Base-by-base conservation (phyloP, 2,113 vertebrate species). In the Takifugu flavidus region DNA sequence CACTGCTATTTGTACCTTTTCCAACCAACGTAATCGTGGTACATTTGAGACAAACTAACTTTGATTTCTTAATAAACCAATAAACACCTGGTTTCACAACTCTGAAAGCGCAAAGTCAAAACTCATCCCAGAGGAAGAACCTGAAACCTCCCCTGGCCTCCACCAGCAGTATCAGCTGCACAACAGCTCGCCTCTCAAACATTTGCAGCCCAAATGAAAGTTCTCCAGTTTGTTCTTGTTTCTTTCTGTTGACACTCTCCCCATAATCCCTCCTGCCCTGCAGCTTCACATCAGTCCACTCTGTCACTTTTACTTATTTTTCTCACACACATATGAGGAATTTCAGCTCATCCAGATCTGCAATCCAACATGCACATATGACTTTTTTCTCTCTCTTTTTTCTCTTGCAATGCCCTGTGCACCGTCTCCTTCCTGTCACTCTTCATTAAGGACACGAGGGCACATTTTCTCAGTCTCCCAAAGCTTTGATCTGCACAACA, bases 401-500 rank as follows among this genome's bases (percentile, higher is more conserved):
- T 42, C n/a, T 29, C 55, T 55, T 10, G 11, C 34, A 39, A 11
- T 3, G 45, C 45, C 15, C 45, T n/a, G 13, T 47, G 4, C 45
- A 15, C 45, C 45, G 13, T 46, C 45, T 47, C 45, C 25, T 56
- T 63, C 43, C 75, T 25, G 26, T 79, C 77, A 71, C 66, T 73
- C 75, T 68, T 77, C 76, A 74, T 72, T 55, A 74, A 31, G 46
- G 56, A 44, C 63, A 53, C 8, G 1, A 51, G 26, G 15, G 57
- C 61, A 49, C 59, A 62, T 78, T 79, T 83, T 74, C 78, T 76
- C 20, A 20, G 20, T 20, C 70, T 49, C 44, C 51, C 55, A 52
- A 69, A 70, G 60, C 67, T 67, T 77, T 79, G 70, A 62, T 65
- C 62, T 46, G 63, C 29, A 62, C 69, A 72, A 79, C 82, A 81